These are phyloP conservation scores for Geotrypetes seraphini DNA, from an alignment of 2,797 vertebrate species.

Conservation along the genomic window DNA sequence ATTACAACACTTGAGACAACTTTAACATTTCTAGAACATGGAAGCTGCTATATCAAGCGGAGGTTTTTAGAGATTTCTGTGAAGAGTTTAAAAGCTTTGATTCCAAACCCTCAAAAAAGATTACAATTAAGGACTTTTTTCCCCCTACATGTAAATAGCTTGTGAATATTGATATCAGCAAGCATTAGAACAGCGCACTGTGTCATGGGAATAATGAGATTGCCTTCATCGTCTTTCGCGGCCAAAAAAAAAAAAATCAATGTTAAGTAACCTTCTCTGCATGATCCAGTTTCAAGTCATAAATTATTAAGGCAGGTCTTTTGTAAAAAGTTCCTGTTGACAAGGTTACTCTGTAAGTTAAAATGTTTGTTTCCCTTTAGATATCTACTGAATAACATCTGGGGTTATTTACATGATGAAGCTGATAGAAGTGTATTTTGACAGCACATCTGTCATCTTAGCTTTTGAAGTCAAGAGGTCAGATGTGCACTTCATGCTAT, in stretches of 20 bases:
- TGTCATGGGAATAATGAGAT: constrained; percentile 26
- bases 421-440: constrained; percentile 42
- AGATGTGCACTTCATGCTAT: constrained; percentile 23
- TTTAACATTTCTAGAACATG: constrained; percentile 14
- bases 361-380: constrained; percentile 63
- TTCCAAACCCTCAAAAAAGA: too few species aligned
- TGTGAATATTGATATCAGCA: constrained; percentile 22
- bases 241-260: constrained; percentile 63
- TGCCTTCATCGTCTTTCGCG: constrained; percentile 37
- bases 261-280: constrained; percentile 56
- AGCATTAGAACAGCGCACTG: constrained; percentile 10
- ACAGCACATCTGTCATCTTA: constrained; percentile 50
- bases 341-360: constrained; percentile 72
- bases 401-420: constrained; percentile 35
- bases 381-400: constrained; percentile 22
- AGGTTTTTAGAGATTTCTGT: constrained; percentile 5
- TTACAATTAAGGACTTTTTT: too few species aligned
- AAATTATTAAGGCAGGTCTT: constrained; percentile 74
- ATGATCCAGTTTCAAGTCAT: constrained; percentile 63
- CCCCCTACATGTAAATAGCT: constrained; percentile 17
- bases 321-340: constrained; percentile 77
- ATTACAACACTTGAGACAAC: too few species aligned
- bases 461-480: constrained; percentile 30
- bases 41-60: constrained; percentile 9
- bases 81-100: constrained; percentile 11